Base-by-base conservation (phyloP, 1,140 invertebrate species). In the Neotoxoptera formosana region DNA sequence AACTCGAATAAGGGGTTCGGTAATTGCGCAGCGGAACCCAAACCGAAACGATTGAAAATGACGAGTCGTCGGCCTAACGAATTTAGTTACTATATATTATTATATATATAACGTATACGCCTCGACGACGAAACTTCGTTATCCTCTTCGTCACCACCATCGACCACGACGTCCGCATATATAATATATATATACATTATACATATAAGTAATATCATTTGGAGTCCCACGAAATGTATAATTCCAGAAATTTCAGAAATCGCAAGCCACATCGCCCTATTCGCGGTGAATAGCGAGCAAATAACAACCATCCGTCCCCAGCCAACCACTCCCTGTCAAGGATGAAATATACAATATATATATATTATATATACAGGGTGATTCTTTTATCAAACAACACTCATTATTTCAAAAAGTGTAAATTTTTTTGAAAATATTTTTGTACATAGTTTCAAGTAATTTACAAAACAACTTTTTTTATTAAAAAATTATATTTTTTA, bases 1-100 rank as follows among this genome's bases (percentile, higher is more conserved):
- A n/a, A 88, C 30, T 53, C 7, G 48, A 51, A 45, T 84, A 84
- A 67, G 88, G 93, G 45, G 20, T n/a, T 34, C 45, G 76, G 84
- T 93, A 76, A 76, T 89, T 51, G 91, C 88, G 91, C 88, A 60
- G 30, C 60, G 91, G 91, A 30, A 67, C 56, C 88, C 60, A n/a
- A 91, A 81, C 67, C 45, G 47, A 56, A 60, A 90, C 90, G 90
- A 47, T 92, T 83, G 90, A 51, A 91, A 76, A 91, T 60, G 90
- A 83, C 30, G 67, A 51, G 67, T 47, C 60, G 41, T 81, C 60
- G 90, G 11, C 17, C 47, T 51, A 88, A 88, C 86, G 86, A 87
- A 87, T 76, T 76, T 76, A 76, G 60, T 76, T 17, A 76, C 60
- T 41, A 83, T 83, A 21, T 36, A 81, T 81, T 21, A 81, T 81